These are phyloP conservation scores for Drosophila mimetica DNA, from an alignment of 2,888 invertebrate species.

Conservation along the genomic window DNA sequence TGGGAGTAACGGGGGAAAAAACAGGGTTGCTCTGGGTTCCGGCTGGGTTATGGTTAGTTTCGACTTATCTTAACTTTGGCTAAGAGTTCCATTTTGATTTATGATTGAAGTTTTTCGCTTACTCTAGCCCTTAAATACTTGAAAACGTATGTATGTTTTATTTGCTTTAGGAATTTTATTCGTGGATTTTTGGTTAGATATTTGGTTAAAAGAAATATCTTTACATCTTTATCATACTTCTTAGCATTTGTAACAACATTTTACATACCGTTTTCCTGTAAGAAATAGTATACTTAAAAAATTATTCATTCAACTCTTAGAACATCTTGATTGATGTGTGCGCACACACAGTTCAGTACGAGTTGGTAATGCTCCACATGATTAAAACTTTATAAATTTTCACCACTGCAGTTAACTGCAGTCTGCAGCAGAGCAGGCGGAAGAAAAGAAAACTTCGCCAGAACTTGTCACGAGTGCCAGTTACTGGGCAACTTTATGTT, in stretches of 20 bases:
- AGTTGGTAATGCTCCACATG: constrained; percentile 33
- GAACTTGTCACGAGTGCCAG: constrained; percentile 68
- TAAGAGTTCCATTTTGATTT: constrained; percentile 15
- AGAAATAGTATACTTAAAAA: background rate
- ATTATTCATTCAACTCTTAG: background rate
- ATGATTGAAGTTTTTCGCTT: constrained; percentile 1
- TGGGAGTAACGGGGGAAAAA: no score
- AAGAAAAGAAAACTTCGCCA: constrained; percentile 57
- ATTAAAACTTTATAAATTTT: constrained; percentile 47
- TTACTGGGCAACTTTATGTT: constrained; percentile 62
- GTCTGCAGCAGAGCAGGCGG: constrained; percentile 23
- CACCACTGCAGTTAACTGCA: constrained; percentile 33
- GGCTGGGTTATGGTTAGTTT: constrained; percentile 1
- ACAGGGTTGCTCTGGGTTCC: background rate
- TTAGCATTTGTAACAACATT: no score
- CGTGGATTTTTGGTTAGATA: background rate
- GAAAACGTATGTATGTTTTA: background rate
- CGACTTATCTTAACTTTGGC: constrained; percentile 9
- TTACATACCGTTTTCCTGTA: background rate
- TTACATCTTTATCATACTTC: no score
- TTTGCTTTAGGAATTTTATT: background rate
- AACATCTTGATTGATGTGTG: constrained; percentile 17
- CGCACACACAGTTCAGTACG: constrained; percentile 7
- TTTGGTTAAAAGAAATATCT: no score
- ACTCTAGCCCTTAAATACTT: background rate